Conservation (phyloP, 37 sponge, comb jelly and placozoan genomes). For the Crambe crambe region DNA sequence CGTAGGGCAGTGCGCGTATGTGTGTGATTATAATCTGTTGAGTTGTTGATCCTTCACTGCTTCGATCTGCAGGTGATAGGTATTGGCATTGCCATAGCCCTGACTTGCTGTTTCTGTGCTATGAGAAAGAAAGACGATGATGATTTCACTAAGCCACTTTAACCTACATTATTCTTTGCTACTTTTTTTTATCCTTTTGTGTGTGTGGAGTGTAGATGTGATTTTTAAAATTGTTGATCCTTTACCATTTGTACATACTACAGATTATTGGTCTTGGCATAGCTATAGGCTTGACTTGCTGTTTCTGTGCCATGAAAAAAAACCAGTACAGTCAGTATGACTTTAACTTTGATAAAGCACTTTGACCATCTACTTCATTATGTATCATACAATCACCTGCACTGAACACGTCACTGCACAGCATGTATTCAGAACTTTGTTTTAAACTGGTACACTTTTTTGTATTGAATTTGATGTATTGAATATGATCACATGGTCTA, state of each 20-base stretch:
- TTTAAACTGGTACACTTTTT: too few species aligned
- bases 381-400: too few species aligned
- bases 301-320: background rate
- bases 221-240: background rate
- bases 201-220: too few species aligned
- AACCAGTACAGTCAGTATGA: background rate
- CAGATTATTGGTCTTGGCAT: slow-evolving; percentile 28
- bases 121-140: background rate
- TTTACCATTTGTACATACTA: background rate
- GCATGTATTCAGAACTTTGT: too few species aligned
- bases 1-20: too few species aligned
- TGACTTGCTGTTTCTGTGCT: slow-evolving; percentile 27
- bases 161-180: too few species aligned
- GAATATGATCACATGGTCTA: too few species aligned
- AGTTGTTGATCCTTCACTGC: background rate
- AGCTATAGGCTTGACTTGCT: slow-evolving; percentile 30
- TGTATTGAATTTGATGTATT: too few species aligned
- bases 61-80: slow-evolving; percentile 17
- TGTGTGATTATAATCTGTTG: background rate
- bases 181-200: too few species aligned
- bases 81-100: slow-evolving; percentile 10
- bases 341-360: background rate
- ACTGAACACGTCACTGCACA: too few species aligned
- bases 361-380: too few species aligned
- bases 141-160: too few species aligned